Percentiles rank a stretch among this genome's conserved stretches.
Conservation (phyloP, 1,140 invertebrate species). For the Berghia stephanieae region DNA sequence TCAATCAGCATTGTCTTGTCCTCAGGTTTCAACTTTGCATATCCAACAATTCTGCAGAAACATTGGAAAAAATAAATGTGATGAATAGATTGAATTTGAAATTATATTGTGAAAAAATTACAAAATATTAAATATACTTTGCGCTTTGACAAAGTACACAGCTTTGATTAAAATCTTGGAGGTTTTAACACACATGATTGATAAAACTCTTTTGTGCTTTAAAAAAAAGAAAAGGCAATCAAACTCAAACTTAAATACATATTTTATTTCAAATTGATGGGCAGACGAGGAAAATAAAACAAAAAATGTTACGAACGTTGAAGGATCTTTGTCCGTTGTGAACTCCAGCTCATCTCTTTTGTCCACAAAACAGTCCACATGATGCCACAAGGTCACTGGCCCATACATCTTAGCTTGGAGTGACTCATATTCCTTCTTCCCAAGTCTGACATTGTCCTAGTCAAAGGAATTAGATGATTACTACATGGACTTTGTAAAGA, state of each 20-base stretch:
- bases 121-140: too few species aligned
- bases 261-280: too few species aligned
- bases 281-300: conserved; percentile 19
- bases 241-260: too few species aligned
- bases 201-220: too few species aligned
- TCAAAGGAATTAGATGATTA: too few species aligned
- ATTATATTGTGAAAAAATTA: too few species aligned
- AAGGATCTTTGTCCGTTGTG: conserved; percentile 47
- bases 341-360: conserved; percentile 80
- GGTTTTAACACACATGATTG: too few species aligned
- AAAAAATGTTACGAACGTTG: conserved; percentile 45
- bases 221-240: too few species aligned
- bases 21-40: conserved; percentile 76
- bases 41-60: conserved; percentile 76
- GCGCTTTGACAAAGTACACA: too few species aligned
- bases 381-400: conserved; percentile 81
- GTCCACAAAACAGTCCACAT: conserved; percentile 90
- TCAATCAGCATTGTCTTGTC: conserved; percentile 78
- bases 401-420: conserved; percentile 83
- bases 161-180: too few species aligned
- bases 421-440: conserved; percentile 87
- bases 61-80: conserved; percentile 24
- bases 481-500: too few species aligned
- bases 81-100: too few species aligned
- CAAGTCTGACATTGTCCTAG: conserved; percentile 81